Evolutionary conservation across 1,140 invertebrate species (phyloP).

Genomic region (Chlorops oryzae): DNA sequence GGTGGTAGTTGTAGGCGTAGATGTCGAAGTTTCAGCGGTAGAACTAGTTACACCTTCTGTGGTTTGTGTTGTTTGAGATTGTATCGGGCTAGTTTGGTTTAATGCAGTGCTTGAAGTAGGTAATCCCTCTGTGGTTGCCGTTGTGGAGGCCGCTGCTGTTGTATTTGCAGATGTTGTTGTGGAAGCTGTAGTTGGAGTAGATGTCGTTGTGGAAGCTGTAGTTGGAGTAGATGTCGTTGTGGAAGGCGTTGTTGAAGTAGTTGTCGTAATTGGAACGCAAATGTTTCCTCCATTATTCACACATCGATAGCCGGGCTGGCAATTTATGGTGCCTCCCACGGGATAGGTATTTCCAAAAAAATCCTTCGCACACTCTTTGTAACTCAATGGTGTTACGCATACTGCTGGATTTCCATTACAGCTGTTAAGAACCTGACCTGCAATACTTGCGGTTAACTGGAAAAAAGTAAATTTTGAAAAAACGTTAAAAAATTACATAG

Average conservation of each 20-base stretch:
- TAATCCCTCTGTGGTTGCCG: too few relatives aligned
- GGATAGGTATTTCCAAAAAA: conserved; percentile 13
- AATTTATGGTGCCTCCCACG: conserved; percentile 18
- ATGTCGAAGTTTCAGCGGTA: conserved; percentile 2
- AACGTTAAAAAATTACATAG: conserved; percentile 2
- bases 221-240: conserved; percentile 28
- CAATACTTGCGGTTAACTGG: neutral
- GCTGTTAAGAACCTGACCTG: conserved; percentile 11
- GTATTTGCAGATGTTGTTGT: neutral
- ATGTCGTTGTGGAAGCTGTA: conserved; percentile 19
- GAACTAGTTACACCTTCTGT: too few relatives aligned
- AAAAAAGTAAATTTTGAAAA: too few relatives aligned
- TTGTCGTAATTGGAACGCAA: conserved; percentile 28
- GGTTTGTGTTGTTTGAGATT: too few relatives aligned
- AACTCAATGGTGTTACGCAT: conserved; percentile 31
- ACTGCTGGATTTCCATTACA: conserved; percentile 30
- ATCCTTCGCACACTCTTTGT: conserved; percentile 23
- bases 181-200: conserved; percentile 15
- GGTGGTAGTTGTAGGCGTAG: neutral
- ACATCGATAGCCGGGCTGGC: conserved; percentile 28
- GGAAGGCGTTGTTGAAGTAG: conserved; percentile 23
- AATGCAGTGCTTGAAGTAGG: too few relatives aligned
- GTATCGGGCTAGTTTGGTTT: too few relatives aligned
- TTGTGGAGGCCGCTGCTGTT: neutral
- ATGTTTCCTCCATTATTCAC: conserved; percentile 38